Conservation (phyloP, 2,797 vertebrate genomes). For the Choloepus didactylus region DNA sequence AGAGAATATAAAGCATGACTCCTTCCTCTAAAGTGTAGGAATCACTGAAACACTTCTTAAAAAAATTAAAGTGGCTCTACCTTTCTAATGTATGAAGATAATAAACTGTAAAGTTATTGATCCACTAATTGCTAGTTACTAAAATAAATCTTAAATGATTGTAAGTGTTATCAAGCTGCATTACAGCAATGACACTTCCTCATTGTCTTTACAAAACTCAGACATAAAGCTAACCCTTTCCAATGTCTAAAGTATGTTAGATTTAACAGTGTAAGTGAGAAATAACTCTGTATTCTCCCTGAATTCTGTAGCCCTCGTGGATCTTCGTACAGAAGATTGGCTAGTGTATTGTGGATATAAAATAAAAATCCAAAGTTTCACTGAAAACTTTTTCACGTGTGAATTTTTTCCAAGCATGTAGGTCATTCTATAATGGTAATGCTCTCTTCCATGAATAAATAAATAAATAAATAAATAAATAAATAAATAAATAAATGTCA, state of each 20-base stretch:
- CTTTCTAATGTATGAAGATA: not conserved
- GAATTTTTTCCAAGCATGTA: slow-evolving; percentile 29
- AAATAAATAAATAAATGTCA: not conserved
- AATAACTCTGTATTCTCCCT: not conserved
- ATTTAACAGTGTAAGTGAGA: slow-evolving; percentile 1
- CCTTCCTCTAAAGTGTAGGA: not conserved
- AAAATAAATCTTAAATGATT: not conserved
- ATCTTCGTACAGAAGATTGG: not conserved
- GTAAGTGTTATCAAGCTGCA: not conserved
- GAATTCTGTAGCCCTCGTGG: not conserved
- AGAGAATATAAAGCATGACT: not conserved
- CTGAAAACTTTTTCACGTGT: slow-evolving; percentile 17
- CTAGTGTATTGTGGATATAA: not conserved
- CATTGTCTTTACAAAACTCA: not conserved
- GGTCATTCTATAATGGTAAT: not conserved
- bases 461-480: not conserved
- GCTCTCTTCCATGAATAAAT: not conserved
- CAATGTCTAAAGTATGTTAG: not conserved
- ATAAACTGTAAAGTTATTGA: not conserved
- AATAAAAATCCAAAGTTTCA: not conserved
- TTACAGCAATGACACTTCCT: not conserved
- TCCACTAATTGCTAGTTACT: not conserved
- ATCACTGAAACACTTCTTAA: not conserved
- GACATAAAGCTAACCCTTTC: not conserved
- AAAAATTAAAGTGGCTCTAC: not conserved